Evolutionary conservation across 37 sponge, comb jelly and placozoan species (phyloP).

Genomic region (Beroe forskalii): DNA sequence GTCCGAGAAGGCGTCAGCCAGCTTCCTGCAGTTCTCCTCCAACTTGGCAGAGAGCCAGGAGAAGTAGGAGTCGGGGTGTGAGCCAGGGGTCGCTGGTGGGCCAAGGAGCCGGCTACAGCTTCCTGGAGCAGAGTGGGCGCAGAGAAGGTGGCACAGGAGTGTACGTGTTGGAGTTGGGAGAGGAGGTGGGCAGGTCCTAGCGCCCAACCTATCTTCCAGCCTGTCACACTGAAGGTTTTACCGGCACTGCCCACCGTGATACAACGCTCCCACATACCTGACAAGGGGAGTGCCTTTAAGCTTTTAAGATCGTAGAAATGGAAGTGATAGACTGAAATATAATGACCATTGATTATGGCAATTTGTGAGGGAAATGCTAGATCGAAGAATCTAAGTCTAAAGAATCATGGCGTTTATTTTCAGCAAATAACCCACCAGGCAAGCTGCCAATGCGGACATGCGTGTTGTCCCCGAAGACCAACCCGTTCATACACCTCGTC

Average conservation of each 20-base stretch:
- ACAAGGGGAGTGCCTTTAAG: too few relatives aligned
- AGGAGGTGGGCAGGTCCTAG: conserved; percentile 83
- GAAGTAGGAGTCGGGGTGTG: conserved; percentile 82
- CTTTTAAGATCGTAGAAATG: too few relatives aligned
- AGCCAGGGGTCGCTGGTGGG: conserved; percentile 69
- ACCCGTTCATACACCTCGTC: conserved; percentile 99
- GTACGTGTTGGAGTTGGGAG: conserved; percentile 70
- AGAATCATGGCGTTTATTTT: too few relatives aligned
- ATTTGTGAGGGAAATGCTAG: too few relatives aligned
- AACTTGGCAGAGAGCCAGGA: conserved; percentile 68
- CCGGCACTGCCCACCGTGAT: conserved; percentile 94
- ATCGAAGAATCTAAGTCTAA: too few relatives aligned
- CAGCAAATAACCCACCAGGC: too few relatives aligned
- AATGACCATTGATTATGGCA: too few relatives aligned
- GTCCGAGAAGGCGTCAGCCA: conserved; percentile 75
- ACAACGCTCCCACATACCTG: conserved; percentile 98
- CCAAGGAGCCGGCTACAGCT: conserved; percentile 79
- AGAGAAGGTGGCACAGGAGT: conserved; percentile 70
- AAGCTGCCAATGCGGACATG: conserved; percentile 80
- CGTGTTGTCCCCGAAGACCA: conserved; percentile 76
- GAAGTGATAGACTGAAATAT: too few relatives aligned
- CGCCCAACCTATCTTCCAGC: conserved; percentile 99
- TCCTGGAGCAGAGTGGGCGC: conserved; percentile 84
- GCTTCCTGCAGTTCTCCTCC: conserved; percentile 76
- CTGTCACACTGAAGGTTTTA: conserved; percentile 94